A percentile compares a stretch with the other conserved stretches of the same genome.
Conservation (phyloP, 2,888 invertebrate genomes). For the Cryptus armator region DNA sequence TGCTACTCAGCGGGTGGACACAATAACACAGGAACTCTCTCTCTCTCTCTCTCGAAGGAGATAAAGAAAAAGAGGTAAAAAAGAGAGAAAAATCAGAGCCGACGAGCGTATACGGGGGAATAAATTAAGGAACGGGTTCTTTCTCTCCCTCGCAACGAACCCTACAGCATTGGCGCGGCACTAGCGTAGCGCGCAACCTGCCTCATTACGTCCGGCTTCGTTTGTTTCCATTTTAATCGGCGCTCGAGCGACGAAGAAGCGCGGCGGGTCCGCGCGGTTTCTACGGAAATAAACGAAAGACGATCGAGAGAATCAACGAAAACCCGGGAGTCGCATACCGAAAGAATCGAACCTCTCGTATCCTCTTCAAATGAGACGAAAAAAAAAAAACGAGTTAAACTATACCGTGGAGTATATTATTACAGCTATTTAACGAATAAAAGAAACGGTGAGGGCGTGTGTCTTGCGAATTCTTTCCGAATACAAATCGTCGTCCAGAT, state of each 20-base stretch:
- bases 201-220: slow-evolving; percentile 82
- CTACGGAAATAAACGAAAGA: slow-evolving; percentile 20
- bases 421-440: slow-evolving; percentile 16
- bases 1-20: slow-evolving; percentile 58
- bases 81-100: slow-evolving; percentile 49
- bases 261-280: slow-evolving; percentile 12
- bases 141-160: slow-evolving; percentile 73
- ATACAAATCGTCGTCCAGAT: slow-evolving; percentile 38
- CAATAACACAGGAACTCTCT: slow-evolving; percentile 42
- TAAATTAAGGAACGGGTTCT: slow-evolving; percentile 84
- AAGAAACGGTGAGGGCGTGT: slow-evolving; percentile 24
- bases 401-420: slow-evolving; percentile 21
- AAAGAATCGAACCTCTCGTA: slow-evolving; percentile 31
- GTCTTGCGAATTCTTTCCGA: slow-evolving; percentile 19
- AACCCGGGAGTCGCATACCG: slow-evolving; percentile 55
- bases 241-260: slow-evolving; percentile 32
- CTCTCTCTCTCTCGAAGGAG: background rate
- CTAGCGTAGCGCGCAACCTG: slow-evolving; percentile 30
- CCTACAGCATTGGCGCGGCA: slow-evolving; percentile 65
- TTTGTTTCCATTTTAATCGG: slow-evolving; percentile 83
- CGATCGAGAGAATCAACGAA: slow-evolving; percentile 43
- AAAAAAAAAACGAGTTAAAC: slow-evolving; percentile 1
- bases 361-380: slow-evolving; percentile 5
- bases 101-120: slow-evolving; percentile 74
- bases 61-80: slow-evolving; percentile 54